These are phyloP conservation scores for Helogale parvula DNA, from an alignment of 2,113 vertebrate genomes.

Conservation along the genomic window DNA sequence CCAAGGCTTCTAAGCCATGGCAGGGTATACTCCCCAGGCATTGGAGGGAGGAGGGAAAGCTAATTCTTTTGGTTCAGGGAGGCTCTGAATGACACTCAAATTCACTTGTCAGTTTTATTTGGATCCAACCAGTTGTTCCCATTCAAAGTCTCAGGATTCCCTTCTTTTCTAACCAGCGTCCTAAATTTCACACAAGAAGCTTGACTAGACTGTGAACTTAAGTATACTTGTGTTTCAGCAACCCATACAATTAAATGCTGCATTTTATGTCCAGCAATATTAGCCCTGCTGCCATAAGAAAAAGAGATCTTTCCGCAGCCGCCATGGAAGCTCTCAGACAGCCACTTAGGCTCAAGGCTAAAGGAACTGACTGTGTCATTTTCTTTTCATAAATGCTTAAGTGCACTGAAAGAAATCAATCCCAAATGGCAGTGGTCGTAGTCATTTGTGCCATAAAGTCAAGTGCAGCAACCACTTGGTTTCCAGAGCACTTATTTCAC, in stretches of 20 bases:
- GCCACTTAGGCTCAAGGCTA: background rate
- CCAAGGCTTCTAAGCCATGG: background rate
- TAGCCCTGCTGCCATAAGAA: background rate
- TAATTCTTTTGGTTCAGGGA: background rate
- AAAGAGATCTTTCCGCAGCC: background rate
- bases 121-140: background rate
- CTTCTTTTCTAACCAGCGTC: background rate
- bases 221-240: background rate
- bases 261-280: conserved; percentile 13
- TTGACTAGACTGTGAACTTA: background rate
- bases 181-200: background rate
- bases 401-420: background rate
- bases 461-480: background rate
- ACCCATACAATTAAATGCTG: background rate
- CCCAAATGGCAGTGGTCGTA: background rate
- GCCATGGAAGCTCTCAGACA: background rate
- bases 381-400: background rate
- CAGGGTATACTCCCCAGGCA: background rate
- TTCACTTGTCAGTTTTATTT: background rate
- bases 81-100: background rate
- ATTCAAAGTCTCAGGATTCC: background rate
- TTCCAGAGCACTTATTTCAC: background rate
- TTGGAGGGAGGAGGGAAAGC: background rate
- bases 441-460: background rate
- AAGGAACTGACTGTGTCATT: background rate